A percentile compares a stretch with the other conserved stretches of the same genome.
These are phyloP conservation scores for Drosophila lutescens DNA, from an alignment of 2,888 invertebrate genomes.

Conservation along the genomic window DNA sequence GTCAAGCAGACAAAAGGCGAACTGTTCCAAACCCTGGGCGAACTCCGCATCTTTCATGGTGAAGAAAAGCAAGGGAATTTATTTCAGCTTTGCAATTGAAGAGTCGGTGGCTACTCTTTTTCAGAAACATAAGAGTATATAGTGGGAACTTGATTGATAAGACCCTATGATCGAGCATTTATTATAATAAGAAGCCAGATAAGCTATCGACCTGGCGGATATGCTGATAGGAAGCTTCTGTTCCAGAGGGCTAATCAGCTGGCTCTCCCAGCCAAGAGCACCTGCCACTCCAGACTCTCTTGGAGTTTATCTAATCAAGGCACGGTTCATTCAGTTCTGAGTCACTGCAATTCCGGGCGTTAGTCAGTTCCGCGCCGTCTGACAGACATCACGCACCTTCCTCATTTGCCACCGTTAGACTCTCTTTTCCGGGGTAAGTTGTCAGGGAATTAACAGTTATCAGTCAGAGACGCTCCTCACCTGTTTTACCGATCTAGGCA, in stretches of 20 bases:
- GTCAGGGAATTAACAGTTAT: background rate
- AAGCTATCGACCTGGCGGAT: conserved; percentile 3
- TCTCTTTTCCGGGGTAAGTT: conserved; percentile 34
- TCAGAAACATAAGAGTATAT: background rate
- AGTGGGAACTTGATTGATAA: background rate
- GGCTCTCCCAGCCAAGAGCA: background rate
- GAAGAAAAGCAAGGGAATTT: background rate
- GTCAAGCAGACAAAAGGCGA: conserved; percentile 33
- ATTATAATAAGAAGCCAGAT: background rate
- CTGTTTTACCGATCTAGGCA: background rate
- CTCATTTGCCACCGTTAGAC: background rate
- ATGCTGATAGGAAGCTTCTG: background rate
- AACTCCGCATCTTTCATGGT: conserved; percentile 18
- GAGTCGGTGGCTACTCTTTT: conserved; percentile 2
- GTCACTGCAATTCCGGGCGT: conserved; percentile 11
- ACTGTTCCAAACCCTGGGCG: conserved; percentile 33
- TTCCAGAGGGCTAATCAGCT: conserved; percentile 3
- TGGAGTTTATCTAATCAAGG: conserved; percentile 36
- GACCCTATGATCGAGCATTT: background rate
- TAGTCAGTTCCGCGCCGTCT: conserved; percentile 21
- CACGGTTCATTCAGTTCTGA: conserved; percentile 25
- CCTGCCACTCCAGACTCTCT: conserved; percentile 15
- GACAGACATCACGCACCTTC: conserved; percentile 7
- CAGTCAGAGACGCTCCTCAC: conserved; percentile 1
- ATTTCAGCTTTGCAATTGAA: background rate